These are phyloP conservation scores for Dione juno DNA, from an alignment of 2,888 invertebrate genomes.

Conservation along the genomic window DNA sequence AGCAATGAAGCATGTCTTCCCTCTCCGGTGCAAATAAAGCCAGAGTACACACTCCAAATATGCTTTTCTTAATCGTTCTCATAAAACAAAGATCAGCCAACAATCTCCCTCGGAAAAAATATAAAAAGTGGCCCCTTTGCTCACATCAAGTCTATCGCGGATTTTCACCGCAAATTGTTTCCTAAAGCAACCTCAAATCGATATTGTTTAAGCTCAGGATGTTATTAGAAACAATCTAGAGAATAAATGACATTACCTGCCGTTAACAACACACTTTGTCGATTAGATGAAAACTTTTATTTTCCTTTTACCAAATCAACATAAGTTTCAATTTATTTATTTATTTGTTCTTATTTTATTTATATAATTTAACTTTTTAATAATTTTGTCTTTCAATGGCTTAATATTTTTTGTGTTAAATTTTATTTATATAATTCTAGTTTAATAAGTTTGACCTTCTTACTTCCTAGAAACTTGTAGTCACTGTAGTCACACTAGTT, in stretches of 20 bases:
- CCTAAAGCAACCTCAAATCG: slow-evolving; percentile 67
- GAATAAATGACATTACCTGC: slow-evolving; percentile 62
- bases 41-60: slow-evolving; percentile 83
- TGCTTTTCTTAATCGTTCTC: slow-evolving; percentile 85
- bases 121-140: slow-evolving; percentile 73
- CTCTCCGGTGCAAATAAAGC: slow-evolving; percentile 80
- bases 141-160: slow-evolving; percentile 75
- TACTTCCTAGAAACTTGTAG: no score
- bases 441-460: no score
- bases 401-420: no score
- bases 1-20: slow-evolving; percentile 81
- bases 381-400: no score
- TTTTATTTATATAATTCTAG: no score
- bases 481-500: no score
- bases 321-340: not conserved
- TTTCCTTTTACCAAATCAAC: not conserved
- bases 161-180: slow-evolving; percentile 79
- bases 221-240: slow-evolving; percentile 66
- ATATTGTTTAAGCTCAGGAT: slow-evolving; percentile 70
- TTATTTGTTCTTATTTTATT: not conserved
- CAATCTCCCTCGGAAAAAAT: slow-evolving; percentile 73
- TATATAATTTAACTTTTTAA: no score
- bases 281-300: slow-evolving; percentile 6
- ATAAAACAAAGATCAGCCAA: slow-evolving; percentile 82
- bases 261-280: slow-evolving; percentile 57